phyloP scores from a whole-genome alignment of 2,888 invertebrate genomes.

The Hipparchia sbordonii region DNA sequence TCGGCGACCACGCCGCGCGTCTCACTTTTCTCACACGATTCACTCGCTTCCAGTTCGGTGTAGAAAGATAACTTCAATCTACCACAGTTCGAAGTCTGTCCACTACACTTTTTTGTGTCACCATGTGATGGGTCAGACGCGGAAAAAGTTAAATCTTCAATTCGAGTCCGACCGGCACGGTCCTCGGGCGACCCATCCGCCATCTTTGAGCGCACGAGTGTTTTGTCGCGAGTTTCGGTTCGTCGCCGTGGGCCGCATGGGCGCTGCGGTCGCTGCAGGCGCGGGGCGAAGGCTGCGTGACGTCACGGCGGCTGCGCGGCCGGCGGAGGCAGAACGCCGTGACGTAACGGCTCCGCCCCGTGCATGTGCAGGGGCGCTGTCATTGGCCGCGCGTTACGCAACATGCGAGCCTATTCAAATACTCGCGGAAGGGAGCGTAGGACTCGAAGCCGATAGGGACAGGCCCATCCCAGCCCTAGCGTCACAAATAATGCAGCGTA shows the following conservation, averaged over 20 bases:
- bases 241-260: conserved; percentile 61
- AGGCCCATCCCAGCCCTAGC: conserved; percentile 72
- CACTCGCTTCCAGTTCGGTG: conserved; percentile 77
- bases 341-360: conserved; percentile 82
- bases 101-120: conserved; percentile 83
- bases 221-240: conserved; percentile 74
- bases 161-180: conserved; percentile 83
- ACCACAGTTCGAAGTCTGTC: conserved; percentile 66
- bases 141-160: conserved; percentile 82
- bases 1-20: conserved; percentile 73
- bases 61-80: conserved; percentile 77
- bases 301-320: conserved; percentile 81
- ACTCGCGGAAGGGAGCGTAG: conserved; percentile 74
- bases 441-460: conserved; percentile 67
- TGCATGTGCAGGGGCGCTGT: conserved; percentile 78
- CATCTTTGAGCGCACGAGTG: conserved; percentile 90
- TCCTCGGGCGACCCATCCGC: conserved; percentile 89
- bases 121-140: conserved; percentile 74
- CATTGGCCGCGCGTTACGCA: conserved; percentile 81
- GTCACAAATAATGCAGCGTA: conserved; percentile 74
- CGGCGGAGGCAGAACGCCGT: conserved; percentile 71
- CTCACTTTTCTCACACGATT: conserved; percentile 82
- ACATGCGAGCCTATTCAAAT: conserved; percentile 74
- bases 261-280: conserved; percentile 67
- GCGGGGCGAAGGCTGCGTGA: conserved; percentile 63